Base-by-base conservation (phyloP, 2,888 invertebrate species). In the Caenorhabditis sp. region DNA sequence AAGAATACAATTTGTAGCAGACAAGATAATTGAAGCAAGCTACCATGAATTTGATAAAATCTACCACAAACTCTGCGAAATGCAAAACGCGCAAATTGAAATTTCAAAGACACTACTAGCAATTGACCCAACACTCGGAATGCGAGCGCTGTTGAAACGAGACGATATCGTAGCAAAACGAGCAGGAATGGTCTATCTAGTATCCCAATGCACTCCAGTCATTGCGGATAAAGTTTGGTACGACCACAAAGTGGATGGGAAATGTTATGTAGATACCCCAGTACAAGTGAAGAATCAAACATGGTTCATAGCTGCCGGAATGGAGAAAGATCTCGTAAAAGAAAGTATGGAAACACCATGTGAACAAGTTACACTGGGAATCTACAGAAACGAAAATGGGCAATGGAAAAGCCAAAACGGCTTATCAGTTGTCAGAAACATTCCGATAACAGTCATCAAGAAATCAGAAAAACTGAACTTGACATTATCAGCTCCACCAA, bases 91-190 rank as follows among this genome's bases (percentile, higher is more conserved):
- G 0, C 80, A 81, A 14, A 47, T 76, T n/a, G 70, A 75, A 14
- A 56, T 66, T 2, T 70, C 69, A 14, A 70, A 66, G 49, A 64
- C 64, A 6, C 24, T 84, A 24, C 8, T 84, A 19, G 64, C 47
- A 0, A 75, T 84, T 16, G 80, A 84, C 47, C 84, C 84, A 3
- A 76, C 84, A 1, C n/a, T 76, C 10, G 84, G 80, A 12, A 76
- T 84, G 51, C 28, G 84, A 8, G 51, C 80, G 5, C 24, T 81
- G 19, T 58, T 84, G n/a, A 64, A 72, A 54, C 44, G 80, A 70
- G 72, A 80, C 28, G 84, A 84, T 28, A 26, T 84, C 6, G 66
- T 68, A 0, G 84, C 84, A 0, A 51, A 51, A 49, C 56, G 76
- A 47, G 84, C 81, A 2, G 81, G 81, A 56, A 38, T 51, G 12